Conservation (phyloP, 1,140 invertebrate genomes). For the Mactra quadrangularis region DNA sequence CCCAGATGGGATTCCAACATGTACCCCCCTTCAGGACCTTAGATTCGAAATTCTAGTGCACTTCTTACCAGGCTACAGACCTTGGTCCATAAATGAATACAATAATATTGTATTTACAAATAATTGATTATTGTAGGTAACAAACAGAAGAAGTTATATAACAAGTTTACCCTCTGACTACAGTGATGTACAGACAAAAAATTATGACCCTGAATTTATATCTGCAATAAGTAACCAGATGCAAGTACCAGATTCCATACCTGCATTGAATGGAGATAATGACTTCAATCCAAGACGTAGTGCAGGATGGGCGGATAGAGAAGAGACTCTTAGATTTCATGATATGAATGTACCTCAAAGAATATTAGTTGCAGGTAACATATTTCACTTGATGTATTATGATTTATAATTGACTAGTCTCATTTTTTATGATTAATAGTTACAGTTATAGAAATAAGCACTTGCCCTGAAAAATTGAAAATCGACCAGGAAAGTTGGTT, state of each 20-base stretch:
- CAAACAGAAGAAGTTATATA: slow-evolving; percentile 56
- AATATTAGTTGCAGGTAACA: slow-evolving; percentile 70
- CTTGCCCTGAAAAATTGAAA: no score
- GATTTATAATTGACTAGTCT: no score
- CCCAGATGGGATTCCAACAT: no score
- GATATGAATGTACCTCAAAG: slow-evolving; percentile 73
- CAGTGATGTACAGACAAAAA: slow-evolving; percentile 73
- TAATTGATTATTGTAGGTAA: no score
- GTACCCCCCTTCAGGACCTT: no score
- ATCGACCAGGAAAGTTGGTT: no score
- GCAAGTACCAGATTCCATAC: slow-evolving; percentile 74
- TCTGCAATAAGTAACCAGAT: slow-evolving; percentile 77
- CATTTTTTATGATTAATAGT: no score
- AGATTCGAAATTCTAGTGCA: no score
- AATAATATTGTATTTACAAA: no score
- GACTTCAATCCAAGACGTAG: slow-evolving; percentile 36
- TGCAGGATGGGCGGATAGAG: slow-evolving; percentile 22
- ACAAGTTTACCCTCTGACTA: slow-evolving; percentile 78
- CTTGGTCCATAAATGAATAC: no score
- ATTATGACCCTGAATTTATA: slow-evolving; percentile 75
- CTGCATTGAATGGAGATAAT: slow-evolving; percentile 48
- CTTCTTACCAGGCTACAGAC: no score
- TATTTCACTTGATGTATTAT: neutral
- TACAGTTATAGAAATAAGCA: no score
- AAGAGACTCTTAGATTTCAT: slow-evolving; percentile 5